A percentile compares a stretch with the other conserved stretches of the same genome.
phyloP scores from a whole-genome alignment of 1,140 invertebrate species.

The Babylonia areolata region DNA sequence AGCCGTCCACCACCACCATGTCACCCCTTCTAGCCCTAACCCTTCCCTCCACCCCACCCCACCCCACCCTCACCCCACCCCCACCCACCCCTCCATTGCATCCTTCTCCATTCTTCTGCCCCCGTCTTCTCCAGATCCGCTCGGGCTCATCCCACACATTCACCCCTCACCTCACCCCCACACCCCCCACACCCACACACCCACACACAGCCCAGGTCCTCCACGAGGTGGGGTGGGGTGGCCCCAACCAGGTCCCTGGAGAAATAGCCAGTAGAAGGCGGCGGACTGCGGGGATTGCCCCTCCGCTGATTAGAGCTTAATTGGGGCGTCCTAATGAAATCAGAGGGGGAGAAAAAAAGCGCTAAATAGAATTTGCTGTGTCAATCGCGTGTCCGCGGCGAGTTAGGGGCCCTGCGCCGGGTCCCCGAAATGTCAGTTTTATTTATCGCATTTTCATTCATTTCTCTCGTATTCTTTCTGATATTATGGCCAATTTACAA shows the following conservation, averaged over 20 bases:
- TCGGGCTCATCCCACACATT: neutral
- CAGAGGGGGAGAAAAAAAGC: conserved; percentile 49
- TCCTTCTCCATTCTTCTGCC: too few relatives aligned
- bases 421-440: conserved; percentile 43
- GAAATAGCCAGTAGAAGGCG: conserved; percentile 30
- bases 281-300: conserved; percentile 23
- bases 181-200: neutral
- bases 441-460: conserved; percentile 56
- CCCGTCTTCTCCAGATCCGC: too few relatives aligned
- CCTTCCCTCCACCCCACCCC: too few relatives aligned
- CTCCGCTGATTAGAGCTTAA: conserved; percentile 49
- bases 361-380: conserved; percentile 56
- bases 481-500: conserved; percentile 53
- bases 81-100: too few relatives aligned
- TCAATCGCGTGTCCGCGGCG: conserved; percentile 46
- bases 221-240: too few relatives aligned
- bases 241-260: conserved; percentile 37
- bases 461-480: conserved; percentile 54
- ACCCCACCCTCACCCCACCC: too few relatives aligned
- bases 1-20: too few relatives aligned
- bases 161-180: neutral
- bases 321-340: conserved; percentile 56
- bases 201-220: neutral
- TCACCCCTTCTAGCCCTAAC: too few relatives aligned
- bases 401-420: conserved; percentile 41